Evolutionary conservation across 1,140 invertebrate genomes (phyloP), one percentile per base, ranked within the genome.

Genomic region (Charaxes varanes): DNA sequence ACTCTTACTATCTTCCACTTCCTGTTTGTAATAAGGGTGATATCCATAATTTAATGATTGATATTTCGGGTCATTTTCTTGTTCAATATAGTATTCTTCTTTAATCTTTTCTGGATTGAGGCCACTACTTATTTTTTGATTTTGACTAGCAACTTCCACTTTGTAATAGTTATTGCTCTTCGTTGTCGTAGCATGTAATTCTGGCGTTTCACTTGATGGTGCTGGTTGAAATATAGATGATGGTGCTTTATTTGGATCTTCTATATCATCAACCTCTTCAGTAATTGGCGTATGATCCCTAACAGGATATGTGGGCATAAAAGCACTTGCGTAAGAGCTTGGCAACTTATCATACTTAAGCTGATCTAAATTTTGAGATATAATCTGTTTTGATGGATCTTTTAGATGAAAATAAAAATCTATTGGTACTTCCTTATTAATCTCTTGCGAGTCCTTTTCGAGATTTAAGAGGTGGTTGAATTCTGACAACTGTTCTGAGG

Each of bases 211-310:
- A 28, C 51, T 27, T 13, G 55, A 23, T 21, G 53, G 16, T 38
- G 56, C 44, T 17, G 38, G 13, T 10, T 36, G 17, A 19, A 32
- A 41, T 22, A 30, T 35, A 40, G 46, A 41, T 13, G 55, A 12
- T 26, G 41, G 48, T 13, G 41, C 31, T 37, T 53, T 40, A 31
- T 59, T 62, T 3, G 64, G 59, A 45, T 85, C 62, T 48, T 67
- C 65, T 24, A 77, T 64, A 38, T 84, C 81, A 38, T 81, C 68
- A 7, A 82, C 54, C 24, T 83, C 66, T 64, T 85, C 80, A 33
- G 63, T 82, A 4, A 85, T 83, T 3, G 81, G 80, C 19, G 50
- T 84, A 22, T 81, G 51, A 43, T 84, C 80, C 53, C 69, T 74
- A 3, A 54, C 14, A 27, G 10, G 15, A 5, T 28, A 22, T 22